phyloP scores from a whole-genome alignment of 2,113 vertebrate species.

The Steatornis caripensis region DNA sequence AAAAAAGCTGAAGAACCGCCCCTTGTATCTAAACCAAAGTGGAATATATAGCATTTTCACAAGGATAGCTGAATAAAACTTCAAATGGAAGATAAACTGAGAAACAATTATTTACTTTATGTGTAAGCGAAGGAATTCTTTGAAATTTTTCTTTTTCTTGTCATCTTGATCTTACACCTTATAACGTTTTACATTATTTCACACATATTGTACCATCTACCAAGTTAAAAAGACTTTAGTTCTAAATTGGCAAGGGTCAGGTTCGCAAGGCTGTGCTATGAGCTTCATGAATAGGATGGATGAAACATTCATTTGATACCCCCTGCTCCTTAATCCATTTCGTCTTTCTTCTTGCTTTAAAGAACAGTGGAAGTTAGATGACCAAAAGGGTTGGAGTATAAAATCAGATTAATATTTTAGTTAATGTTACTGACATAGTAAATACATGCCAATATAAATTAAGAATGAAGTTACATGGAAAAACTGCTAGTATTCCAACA shows the following conservation, averaged over 20 bases:
- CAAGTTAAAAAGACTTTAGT: not conserved
- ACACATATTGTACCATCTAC: not conserved
- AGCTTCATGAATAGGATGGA: not conserved
- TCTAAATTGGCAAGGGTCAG: not conserved
- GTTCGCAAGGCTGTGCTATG: not conserved
- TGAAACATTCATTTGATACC: not conserved
- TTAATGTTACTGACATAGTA: not conserved
- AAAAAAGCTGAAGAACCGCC: not conserved
- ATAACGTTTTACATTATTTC: not conserved
- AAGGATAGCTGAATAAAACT: not conserved
- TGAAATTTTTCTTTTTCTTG: not conserved
- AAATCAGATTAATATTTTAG: not conserved
- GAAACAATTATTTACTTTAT: not conserved
- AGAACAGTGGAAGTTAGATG: not conserved
- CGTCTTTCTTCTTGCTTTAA: not conserved
- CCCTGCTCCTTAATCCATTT: not conserved
- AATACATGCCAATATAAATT: not conserved
- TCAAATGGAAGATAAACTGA: not conserved
- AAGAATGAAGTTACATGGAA: not conserved
- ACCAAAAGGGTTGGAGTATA: not conserved
- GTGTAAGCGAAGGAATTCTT: not conserved
- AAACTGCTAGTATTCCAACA: not conserved
- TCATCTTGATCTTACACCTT: not conserved
- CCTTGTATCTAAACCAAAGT: not conserved
- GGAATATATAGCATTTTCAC: not conserved